Evolutionary conservation across 2,797 vertebrate genomes (phyloP).

Genomic region (Cetoscarus ocellatus): DNA sequence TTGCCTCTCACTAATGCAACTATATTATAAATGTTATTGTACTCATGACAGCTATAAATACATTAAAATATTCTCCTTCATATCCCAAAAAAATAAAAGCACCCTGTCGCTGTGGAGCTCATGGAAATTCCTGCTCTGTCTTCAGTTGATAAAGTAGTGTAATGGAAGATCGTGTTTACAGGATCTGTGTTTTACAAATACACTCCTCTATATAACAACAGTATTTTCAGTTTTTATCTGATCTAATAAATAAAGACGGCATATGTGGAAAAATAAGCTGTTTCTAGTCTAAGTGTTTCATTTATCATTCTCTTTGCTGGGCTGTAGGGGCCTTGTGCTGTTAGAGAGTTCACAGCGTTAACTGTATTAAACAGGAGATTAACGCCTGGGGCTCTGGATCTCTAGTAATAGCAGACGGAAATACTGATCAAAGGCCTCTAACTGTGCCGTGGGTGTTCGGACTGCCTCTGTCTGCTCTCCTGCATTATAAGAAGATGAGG

Average conservation of each 20-base stretch:
- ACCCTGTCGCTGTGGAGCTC: background rate
- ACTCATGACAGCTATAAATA: too few species aligned
- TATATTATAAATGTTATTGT: too few species aligned
- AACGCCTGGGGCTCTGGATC: slow-evolving; percentile 75
- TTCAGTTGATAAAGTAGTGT: background rate
- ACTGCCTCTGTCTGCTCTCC: slow-evolving; percentile 73
- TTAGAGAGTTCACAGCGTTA: slow-evolving; percentile 69
- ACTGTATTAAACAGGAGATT: slow-evolving; percentile 80
- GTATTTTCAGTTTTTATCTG: background rate
- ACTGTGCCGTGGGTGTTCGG: slow-evolving; percentile 77
- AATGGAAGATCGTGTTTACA: background rate
- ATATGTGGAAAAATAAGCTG: background rate
- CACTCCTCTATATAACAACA: background rate
- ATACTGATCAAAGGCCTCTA: slow-evolving; percentile 81
- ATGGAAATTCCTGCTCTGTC: background rate
- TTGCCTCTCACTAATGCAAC: too few species aligned
- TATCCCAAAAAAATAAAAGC: too few species aligned
- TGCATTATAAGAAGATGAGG: slow-evolving; percentile 71
- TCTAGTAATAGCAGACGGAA: slow-evolving; percentile 78
- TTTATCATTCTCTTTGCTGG: slow-evolving; percentile 36
- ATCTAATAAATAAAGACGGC: background rate
- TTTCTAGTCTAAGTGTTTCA: slow-evolving; percentile 21
- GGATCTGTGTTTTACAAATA: background rate
- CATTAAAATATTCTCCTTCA: too few species aligned
- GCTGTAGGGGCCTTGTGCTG: slow-evolving; percentile 49